A percentile compares a stretch with the other conserved stretches of the same genome.
phyloP scores from a whole-genome alignment of 1,140 invertebrate species.

The Pararge aegeria region DNA sequence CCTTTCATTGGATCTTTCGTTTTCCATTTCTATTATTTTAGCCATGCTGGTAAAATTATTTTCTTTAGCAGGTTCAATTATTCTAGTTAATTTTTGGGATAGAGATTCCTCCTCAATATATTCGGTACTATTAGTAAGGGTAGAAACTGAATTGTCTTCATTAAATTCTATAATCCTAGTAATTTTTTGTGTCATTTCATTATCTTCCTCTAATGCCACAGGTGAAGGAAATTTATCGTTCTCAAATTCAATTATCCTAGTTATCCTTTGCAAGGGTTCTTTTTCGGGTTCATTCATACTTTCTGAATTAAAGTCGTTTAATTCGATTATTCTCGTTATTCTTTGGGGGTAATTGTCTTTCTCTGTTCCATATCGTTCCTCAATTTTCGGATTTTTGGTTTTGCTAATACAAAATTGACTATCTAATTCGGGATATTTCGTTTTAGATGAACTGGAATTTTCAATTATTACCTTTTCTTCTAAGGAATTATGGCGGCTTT shows the following conservation, averaged over 20 bases:
- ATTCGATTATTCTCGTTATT: constrained; percentile 57
- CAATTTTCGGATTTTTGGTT: constrained; percentile 28
- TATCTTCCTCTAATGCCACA: constrained; percentile 50
- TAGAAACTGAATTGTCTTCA: constrained; percentile 59
- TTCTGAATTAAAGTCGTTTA: constrained; percentile 57
- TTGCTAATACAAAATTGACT: constrained; percentile 21
- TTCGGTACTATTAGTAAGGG: constrained; percentile 42
- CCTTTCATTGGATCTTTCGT: constrained; percentile 72
- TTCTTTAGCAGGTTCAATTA: constrained; percentile 64
- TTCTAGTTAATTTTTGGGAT: constrained; percentile 54
- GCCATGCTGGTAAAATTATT: constrained; percentile 67
- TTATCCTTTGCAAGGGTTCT: constrained; percentile 63
- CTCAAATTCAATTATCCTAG: constrained; percentile 71
- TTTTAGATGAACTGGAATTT: constrained; percentile 42
- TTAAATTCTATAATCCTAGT: constrained; percentile 72
- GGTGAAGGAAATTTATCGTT: constrained; percentile 55
- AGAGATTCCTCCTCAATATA: constrained; percentile 50
- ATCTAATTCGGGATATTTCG: constrained; percentile 26
- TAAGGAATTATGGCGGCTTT: constrained; percentile 66
- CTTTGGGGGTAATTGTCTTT: constrained; percentile 54
- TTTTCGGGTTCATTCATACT: constrained; percentile 50
- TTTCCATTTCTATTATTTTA: constrained; percentile 77
- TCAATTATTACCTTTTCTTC: constrained; percentile 66
- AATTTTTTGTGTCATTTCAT: constrained; percentile 63
- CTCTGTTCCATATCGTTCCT: constrained; percentile 33